Base-by-base conservation (phyloP, 2,113 vertebrate species). In the Gorsachius goisagi region DNA sequence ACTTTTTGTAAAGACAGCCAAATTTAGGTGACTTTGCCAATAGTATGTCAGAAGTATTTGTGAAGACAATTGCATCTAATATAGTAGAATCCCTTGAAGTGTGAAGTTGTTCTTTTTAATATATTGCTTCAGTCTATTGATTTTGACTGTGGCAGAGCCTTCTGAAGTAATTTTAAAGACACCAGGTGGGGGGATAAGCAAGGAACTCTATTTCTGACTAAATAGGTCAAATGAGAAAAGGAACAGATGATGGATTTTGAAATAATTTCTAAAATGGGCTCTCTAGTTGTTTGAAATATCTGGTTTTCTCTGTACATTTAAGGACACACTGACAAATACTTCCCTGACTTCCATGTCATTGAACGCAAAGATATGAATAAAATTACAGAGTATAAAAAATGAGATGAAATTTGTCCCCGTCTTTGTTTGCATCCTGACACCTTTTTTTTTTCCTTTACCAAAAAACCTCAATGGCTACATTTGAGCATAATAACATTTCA, bases 211-310 rank as follows among this genome's bases (percentile, higher is more conserved):
- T 23, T 66, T 72, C 35, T 79, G 49, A 45, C 47, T 85, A 96
- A 95, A 92, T 4, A 60, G 75, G 73, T 88, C 85, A 91, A 90
- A 89, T 69, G 63, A 90, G 60, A 95, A 94, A 74, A 88, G 20
- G 52, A 90, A 68, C 20, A 66, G 44, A 95, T 62, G 52, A 92
- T 81, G 64, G 33, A 89, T 6, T 49, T 49, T 72, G 41, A 93
- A 94, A 50, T 53, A 72, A 87, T 93, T 93, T 93, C 66, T 90
- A 81, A 82, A 96, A 94, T 59, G 17, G 64, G 11, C 6, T 74
- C 32, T 67, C 14, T 26, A 84, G 24, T 50, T 76, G 41, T 86
- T 84, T 66, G 50, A 94, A 76, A 81, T 92, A 81, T 5, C 52
- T 63, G 12, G 13, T 72, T 81, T 94, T 76, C n/a, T 78, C 53